Evolutionary conservation across 2,888 invertebrate species (phyloP).

Genomic region (Lasioglossum malachurum): DNA sequence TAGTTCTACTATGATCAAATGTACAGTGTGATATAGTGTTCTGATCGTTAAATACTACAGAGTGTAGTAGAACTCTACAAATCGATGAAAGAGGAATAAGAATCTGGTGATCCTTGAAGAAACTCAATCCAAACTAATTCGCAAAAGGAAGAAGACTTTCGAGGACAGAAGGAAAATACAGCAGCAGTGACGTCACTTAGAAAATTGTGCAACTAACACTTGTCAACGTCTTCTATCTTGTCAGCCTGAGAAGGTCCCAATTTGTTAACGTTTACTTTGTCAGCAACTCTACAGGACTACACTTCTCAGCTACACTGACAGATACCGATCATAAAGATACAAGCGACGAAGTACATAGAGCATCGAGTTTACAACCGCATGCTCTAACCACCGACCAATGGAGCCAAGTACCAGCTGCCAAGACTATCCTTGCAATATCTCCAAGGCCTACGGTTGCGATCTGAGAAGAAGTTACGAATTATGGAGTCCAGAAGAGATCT

Average conservation of each 20-base stretch:
- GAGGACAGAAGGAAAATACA: not conserved
- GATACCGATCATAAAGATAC: not conserved
- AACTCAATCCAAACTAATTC: not conserved
- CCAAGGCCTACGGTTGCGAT: slow-evolving; percentile 41
- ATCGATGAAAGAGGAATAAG: not conserved
- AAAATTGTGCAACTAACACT: not conserved
- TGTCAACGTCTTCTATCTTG: not conserved
- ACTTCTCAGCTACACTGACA: not conserved
- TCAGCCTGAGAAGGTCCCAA: not conserved
- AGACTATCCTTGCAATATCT: slow-evolving; percentile 18
- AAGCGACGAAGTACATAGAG: not conserved
- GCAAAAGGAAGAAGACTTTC: not conserved
- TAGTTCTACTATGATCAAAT: not conserved
- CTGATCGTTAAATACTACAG: not conserved
- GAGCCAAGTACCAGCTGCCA: slow-evolving; percentile 40
- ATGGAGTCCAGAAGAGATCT: slow-evolving; percentile 61
- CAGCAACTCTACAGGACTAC: not conserved
- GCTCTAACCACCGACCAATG: slow-evolving; percentile 34
- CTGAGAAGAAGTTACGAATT: slow-evolving; percentile 40
- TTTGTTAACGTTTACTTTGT: not conserved
- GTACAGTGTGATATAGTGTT: not conserved
- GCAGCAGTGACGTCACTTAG: not conserved
- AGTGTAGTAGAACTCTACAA: not conserved
- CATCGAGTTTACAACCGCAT: not conserved
- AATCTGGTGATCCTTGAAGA: not conserved